A percentile compares a stretch with the other conserved stretches of the same genome.
phyloP scores from a whole-genome alignment of 1,140 invertebrate species.

The Drosophila novamexicana region DNA sequence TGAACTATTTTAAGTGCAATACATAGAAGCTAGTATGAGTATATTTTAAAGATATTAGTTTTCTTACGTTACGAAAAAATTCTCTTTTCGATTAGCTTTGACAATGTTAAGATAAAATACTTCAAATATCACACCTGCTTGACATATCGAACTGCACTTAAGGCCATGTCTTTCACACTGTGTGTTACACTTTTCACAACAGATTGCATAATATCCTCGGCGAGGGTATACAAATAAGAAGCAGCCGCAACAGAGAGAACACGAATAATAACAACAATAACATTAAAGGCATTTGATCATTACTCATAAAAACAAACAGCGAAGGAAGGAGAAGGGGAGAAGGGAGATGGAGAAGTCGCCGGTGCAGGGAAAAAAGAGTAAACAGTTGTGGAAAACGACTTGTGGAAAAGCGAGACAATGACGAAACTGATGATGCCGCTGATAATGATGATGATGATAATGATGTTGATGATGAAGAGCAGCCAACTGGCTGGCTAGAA shows the following conservation, averaged over 20 bases:
- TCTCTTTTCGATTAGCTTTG: no score
- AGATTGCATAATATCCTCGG: neutral
- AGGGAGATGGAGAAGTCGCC: neutral
- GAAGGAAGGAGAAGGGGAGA: neutral
- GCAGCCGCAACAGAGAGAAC: neutral
- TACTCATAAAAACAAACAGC: conserved; percentile 64
- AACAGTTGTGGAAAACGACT: conserved; percentile 39
- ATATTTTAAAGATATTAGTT: no score
- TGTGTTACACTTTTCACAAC: neutral
- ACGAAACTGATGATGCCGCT: conserved; percentile 23
- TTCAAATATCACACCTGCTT: no score
- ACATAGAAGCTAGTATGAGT: no score
- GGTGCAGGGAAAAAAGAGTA: neutral
- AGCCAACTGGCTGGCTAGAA: conserved; percentile 33
- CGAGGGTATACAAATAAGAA: neutral
- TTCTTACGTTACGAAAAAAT: no score
- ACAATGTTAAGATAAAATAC: no score
- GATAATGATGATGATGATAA: conserved; percentile 21
- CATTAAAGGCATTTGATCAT: conserved; percentile 55
- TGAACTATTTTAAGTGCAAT: no score
- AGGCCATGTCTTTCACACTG: no score
- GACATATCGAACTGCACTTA: no score
- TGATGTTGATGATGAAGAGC: conserved; percentile 18
- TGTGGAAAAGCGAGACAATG: conserved; percentile 49
- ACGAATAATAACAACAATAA: conserved; percentile 44